Base-by-base conservation (phyloP, 2,113 vertebrate genomes). In the Acrocephalus kingi region DNA sequence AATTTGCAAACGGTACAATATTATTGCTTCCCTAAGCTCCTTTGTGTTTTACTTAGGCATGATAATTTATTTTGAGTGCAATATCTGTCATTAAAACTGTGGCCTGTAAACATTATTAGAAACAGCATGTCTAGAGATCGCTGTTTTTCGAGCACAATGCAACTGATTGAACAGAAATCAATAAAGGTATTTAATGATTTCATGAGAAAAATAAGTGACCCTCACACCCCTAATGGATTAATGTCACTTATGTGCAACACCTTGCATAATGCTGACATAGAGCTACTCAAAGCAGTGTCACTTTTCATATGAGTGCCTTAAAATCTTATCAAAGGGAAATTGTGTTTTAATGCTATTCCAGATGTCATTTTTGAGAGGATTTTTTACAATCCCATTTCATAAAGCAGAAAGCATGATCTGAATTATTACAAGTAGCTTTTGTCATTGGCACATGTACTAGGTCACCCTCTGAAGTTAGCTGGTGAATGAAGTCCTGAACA, bases 191-290 rank as follows among this genome's bases (percentile, higher is more conserved):
- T 98, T 98, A 98, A 98, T 97, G 98, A 97, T 96, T 98, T 97
- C 72, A 97, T 84, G 87, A 95, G 95, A 95, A 98, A 98, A 98
- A 98, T 97, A 98, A 98, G 98, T 97, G 98, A 98, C 98, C 98
- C 98, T 98, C 92, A 56, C 97, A 98, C 97, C 90, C 96, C 96
- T 98, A 98, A 98, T 98, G 98, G 98, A 98, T 98, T 97, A 97
- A 93, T 96, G 96, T 95, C 97, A 97, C 96, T 97, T 96, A 94
- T 21, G 84, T 84, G 93, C 97, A 96, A 97, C 96, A 96, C 97
- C 85, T 92, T 96, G 55, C 94, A 98, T 98, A 98, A 97, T 96
- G 98, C 98, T 98, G 94, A 97, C 97, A 97, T 79, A 92, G 97
- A 95, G 78, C 87, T 96, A 76, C 94, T 94, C 93, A 90, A 82